These are phyloP conservation scores for Steatornis caripensis DNA, from an alignment of 2,113 vertebrate species.

Conservation along the genomic window DNA sequence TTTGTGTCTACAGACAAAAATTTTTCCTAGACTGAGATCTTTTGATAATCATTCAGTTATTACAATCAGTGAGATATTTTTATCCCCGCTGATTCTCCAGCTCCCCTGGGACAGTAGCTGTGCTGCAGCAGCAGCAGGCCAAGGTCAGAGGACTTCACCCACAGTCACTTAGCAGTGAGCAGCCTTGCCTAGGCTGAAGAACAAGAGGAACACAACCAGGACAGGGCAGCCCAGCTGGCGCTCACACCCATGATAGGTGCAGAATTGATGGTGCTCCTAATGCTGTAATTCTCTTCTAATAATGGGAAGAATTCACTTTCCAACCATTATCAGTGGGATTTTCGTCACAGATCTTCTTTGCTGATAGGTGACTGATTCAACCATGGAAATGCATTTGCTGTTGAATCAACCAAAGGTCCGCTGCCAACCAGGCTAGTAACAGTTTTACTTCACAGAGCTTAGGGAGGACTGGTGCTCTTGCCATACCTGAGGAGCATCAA, in stretches of 20 bases:
- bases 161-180: slow-evolving; percentile 32
- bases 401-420: not conserved
- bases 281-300: not conserved
- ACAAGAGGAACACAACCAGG: not conserved
- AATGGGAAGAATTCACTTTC: not conserved
- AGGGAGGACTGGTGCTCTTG: not conserved
- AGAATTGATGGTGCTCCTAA: not conserved
- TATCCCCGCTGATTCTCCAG: not conserved
- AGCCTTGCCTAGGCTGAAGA: slow-evolving; percentile 14
- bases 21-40: not conserved
- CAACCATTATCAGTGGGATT: not conserved
- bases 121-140: not conserved
- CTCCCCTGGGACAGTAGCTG: not conserved
- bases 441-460: not conserved
- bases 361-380: not conserved
- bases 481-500: no score
- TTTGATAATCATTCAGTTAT: not conserved
- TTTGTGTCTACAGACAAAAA: not conserved
- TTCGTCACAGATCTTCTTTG: not conserved
- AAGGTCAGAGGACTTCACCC: slow-evolving; percentile 25
- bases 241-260: not conserved
- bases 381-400: not conserved
- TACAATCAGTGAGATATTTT: not conserved
- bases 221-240: not conserved
- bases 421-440: not conserved